phyloP scores from a whole-genome alignment of 2,888 invertebrate species.

The Dynastes grantii region DNA sequence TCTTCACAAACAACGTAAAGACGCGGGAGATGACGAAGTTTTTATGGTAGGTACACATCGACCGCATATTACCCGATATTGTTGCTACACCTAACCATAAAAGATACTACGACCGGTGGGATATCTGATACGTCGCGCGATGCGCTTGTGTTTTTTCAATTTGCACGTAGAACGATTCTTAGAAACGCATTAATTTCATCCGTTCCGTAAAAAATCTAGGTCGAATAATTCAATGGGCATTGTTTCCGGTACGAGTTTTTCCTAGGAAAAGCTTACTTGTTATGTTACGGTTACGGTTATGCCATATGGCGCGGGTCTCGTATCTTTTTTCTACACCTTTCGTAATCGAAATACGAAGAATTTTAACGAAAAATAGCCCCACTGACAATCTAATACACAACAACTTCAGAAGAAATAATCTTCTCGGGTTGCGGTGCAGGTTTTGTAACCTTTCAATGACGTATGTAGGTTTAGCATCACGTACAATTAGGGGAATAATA shows the following conservation, averaged over 20 bases:
- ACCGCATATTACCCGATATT: conserved; percentile 21
- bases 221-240: conserved; percentile 22
- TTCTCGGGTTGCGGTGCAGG: too few relatives aligned
- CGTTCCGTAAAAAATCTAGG: conserved; percentile 6
- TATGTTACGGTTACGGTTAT: conserved; percentile 4
- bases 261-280: conserved; percentile 12
- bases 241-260: conserved; percentile 28
- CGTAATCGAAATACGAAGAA: not conserved
- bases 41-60: conserved; percentile 83
- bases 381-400: too few relatives aligned
- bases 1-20: conserved; percentile 80
- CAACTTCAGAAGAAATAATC: too few relatives aligned
- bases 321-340: not conserved
- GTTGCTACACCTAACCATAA: not conserved
- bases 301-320: not conserved
- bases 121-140: not conserved
- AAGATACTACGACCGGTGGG: not conserved
- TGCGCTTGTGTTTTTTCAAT: not conserved
- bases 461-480: too few relatives aligned
- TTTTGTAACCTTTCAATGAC: too few relatives aligned
- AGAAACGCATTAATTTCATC: conserved; percentile 6
- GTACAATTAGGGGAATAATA: too few relatives aligned
- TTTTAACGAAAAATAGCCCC: too few relatives aligned
- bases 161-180: conserved; percentile 7
- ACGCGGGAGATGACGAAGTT: conserved; percentile 93